phyloP scores from a whole-genome alignment of 2,113 vertebrate genomes.

The Tricholaema leucomelas region DNA sequence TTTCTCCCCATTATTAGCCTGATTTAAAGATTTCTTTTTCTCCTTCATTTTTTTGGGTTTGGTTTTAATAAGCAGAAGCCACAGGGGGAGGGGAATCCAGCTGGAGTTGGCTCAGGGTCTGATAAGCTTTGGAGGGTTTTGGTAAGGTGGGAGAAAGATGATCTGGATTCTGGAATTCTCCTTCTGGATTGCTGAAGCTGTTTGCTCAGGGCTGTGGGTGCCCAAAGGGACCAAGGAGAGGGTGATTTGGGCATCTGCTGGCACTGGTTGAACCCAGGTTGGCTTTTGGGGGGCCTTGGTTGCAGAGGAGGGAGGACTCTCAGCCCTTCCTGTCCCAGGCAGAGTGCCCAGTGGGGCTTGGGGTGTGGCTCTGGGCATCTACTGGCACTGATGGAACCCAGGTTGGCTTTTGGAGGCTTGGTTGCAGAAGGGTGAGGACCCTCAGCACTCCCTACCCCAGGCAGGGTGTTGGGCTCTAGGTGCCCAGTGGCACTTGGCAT shows the following conservation, averaged over 20 bases:
- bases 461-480: no score
- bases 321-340: no score
- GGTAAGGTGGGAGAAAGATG: not conserved
- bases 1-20: not conserved
- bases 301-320: no score
- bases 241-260: no score
- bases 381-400: accelerated
- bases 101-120: not conserved
- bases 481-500: no score
- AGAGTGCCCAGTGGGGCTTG: no score
- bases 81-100: not conserved
- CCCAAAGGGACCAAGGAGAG: not conserved
- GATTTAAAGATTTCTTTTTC: not conserved
- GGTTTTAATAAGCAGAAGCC: not conserved
- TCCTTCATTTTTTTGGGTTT: no score
- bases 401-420: not conserved
- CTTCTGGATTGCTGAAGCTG: not conserved
- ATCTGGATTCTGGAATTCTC: not conserved
- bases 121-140: not conserved
- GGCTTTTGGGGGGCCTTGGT: no score
- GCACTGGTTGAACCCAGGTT: no score
- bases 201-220: accelerated
- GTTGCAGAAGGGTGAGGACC: not conserved
- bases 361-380: accelerated
- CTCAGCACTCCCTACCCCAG: no score